Conservation (phyloP, 2,113 vertebrate genomes). For the Limnothrissa miodon region DNA sequence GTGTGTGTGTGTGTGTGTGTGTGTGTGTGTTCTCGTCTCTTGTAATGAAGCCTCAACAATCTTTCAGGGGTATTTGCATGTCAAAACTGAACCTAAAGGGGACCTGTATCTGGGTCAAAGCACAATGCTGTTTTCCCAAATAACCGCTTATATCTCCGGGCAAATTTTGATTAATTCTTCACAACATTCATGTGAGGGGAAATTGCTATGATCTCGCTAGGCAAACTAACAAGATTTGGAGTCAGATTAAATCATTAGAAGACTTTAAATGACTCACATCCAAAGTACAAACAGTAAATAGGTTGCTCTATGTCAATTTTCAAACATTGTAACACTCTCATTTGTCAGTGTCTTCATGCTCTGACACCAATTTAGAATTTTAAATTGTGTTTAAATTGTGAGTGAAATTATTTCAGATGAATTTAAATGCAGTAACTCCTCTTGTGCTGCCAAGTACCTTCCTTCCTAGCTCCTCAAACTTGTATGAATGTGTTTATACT, state of each 20-base stretch:
- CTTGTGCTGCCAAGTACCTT: background rate
- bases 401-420: background rate
- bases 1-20: background rate
- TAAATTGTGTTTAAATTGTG: too few species aligned
- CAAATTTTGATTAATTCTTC: conserved; percentile 9
- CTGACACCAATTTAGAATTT: background rate
- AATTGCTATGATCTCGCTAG: background rate
- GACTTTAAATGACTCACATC: background rate
- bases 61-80: conserved; percentile 1
- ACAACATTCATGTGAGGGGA: background rate
- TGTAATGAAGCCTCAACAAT: background rate
- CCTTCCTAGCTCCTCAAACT: background rate
- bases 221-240: background rate
- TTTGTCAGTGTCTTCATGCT: background rate
- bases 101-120: background rate
- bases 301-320: background rate
- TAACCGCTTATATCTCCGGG: conserved; percentile 1
- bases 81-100: background rate
- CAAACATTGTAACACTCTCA: background rate
- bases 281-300: background rate
- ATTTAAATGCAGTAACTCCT: background rate
- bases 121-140: conserved; percentile 1
- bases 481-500: background rate
- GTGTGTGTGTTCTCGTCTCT: background rate
- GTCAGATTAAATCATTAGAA: conserved; percentile 5